Conservation (phyloP, 2,888 invertebrate genomes). For the Pseudococcus longispinus region DNA sequence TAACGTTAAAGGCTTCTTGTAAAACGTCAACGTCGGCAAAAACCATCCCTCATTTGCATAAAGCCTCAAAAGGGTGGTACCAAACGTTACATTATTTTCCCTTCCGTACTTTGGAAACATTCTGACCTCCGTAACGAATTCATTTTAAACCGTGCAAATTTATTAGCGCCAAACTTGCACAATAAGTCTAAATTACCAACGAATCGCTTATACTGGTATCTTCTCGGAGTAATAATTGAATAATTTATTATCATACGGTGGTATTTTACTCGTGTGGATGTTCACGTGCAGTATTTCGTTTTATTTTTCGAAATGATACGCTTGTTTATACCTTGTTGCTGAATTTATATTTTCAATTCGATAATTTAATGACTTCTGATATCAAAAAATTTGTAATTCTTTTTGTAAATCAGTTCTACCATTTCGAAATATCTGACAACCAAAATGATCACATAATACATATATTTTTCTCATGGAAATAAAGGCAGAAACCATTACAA, state of each 20-base stretch:
- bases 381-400: not conserved
- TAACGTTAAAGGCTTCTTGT: slow-evolving; percentile 37
- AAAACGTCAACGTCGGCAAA: slow-evolving; percentile 41
- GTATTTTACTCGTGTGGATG: not conserved
- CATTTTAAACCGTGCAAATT: slow-evolving; percentile 2
- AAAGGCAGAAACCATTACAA: not conserved
- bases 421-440: not conserved
- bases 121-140: slow-evolving; percentile 38
- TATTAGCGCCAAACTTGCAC: slow-evolving; percentile 2
- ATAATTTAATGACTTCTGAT: too few relatives aligned
- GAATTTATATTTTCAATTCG: too few relatives aligned
- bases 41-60: slow-evolving; percentile 44
- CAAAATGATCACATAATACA: not conserved
- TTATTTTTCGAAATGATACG: not conserved
- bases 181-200: not conserved
- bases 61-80: slow-evolving; percentile 46
- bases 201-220: not conserved
- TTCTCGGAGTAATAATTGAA: not conserved
- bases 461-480: not conserved
- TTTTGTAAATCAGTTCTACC: not conserved
- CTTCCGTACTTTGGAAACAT: slow-evolving; percentile 6
- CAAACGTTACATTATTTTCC: slow-evolving; percentile 31
- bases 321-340: too few relatives aligned
- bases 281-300: not conserved
- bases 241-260: not conserved